Percentiles rank a stretch among this genome's conserved stretches.
phyloP scores from a whole-genome alignment of 2,113 vertebrate species.

The Oophaga pumilio region DNA sequence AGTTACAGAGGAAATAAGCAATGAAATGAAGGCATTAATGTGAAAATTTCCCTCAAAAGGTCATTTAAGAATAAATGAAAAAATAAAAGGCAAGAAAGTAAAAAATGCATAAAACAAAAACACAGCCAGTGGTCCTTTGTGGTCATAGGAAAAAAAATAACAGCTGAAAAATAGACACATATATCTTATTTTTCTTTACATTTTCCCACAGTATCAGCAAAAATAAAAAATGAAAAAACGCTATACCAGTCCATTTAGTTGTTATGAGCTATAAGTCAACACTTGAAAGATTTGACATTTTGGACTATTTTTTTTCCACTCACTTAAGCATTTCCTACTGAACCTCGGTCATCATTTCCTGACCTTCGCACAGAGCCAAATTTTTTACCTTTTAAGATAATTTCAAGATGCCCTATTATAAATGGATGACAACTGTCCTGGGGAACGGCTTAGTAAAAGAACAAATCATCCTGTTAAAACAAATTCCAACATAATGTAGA shows the following conservation, averaged over 20 bases:
- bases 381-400: constrained; percentile 30
- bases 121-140: too few relatives aligned
- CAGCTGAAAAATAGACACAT: too few relatives aligned
- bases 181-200: too few relatives aligned
- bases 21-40: too few relatives aligned
- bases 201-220: neutral
- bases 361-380: constrained; percentile 14
- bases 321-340: constrained; percentile 44
- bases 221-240: neutral
- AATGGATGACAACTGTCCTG: neutral
- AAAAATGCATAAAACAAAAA: too few relatives aligned
- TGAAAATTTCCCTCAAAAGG: too few relatives aligned
- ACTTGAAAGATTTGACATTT: constrained; percentile 32
- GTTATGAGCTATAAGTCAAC: constrained; percentile 14
- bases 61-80: too few relatives aligned
- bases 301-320: constrained; percentile 18
- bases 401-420: neutral
- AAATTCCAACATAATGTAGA: neutral
- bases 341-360: constrained; percentile 25
- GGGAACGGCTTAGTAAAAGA: neutral
- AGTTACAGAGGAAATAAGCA: too few relatives aligned
- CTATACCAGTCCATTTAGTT: constrained; percentile 34
- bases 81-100: too few relatives aligned
- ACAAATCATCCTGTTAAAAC: neutral
- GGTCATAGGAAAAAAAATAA: too few relatives aligned